phyloP scores from a whole-genome alignment of 2,888 invertebrate genomes.

The Drosophila lutescens region DNA sequence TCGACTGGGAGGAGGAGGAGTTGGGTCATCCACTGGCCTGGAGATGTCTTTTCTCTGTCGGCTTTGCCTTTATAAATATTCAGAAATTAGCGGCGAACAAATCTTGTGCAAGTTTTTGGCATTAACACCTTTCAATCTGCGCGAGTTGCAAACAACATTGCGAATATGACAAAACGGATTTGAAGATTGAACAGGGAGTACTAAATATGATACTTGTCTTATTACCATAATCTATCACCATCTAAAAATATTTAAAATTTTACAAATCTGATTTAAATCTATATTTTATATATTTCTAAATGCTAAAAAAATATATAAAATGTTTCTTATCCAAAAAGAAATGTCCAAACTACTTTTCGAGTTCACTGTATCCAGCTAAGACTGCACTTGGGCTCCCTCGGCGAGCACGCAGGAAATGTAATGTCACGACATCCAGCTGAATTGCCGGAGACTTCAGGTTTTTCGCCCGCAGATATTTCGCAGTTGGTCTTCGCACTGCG shows the following conservation, averaged over 20 bases:
- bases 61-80: slow-evolving; percentile 71
- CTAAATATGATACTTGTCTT: neutral
- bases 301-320: too few species aligned
- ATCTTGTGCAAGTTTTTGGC: slow-evolving; percentile 79
- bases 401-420: slow-evolving; percentile 75
- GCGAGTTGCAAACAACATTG: slow-evolving; percentile 56
- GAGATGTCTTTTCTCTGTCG: slow-evolving; percentile 67
- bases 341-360: too few species aligned
- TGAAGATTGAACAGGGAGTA: neutral
- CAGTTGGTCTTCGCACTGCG: slow-evolving; percentile 46
- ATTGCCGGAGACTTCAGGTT: slow-evolving; percentile 60
- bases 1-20: slow-evolving; percentile 4
- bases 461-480: slow-evolving; percentile 52
- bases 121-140: slow-evolving; percentile 79
- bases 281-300: too few species aligned
- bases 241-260: too few species aligned
- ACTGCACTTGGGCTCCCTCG: slow-evolving; percentile 50
- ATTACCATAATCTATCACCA: too few species aligned
- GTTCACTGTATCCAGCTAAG: neutral
- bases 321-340: too few species aligned
- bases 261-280: too few species aligned
- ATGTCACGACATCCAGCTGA: slow-evolving; percentile 61
- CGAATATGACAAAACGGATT: slow-evolving; percentile 46
- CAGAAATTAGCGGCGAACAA: slow-evolving; percentile 75
- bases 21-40: slow-evolving; percentile 3